Evolutionary conservation across 1,140 invertebrate species (phyloP), one percentile per base, ranked within the genome.

Genomic region (Drosophila equinoxialis): DNA sequence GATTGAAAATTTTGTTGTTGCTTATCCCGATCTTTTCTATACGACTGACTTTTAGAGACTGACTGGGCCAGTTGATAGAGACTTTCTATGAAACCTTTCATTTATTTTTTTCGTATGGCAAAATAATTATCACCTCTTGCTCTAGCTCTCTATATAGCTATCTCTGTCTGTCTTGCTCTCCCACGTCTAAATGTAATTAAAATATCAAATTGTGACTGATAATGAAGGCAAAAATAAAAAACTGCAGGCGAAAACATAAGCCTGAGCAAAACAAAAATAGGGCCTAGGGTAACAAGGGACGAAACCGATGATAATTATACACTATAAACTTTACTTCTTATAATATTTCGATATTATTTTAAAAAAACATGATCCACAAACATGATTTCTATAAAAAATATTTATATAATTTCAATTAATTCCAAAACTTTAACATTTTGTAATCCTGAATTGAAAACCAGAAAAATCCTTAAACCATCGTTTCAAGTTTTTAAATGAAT

Each of bases 201-300:
- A 54, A 55, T 55, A 57, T 55, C 71, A 69, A 62, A 62, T 62
- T 39, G 39, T 41, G 37, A 23, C 69, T 58, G 71, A 74, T 70
- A 64, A 62, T 48, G 14, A 55, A 35, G n/a, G 54, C 55, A 10
- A 51, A 23, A 51, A 39, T 11, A 39, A 51, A 51, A 39, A 39
- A 39, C 3, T 39, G 37, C 37, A 39, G 10, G 35, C 13, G n/a
- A 33, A 14, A 14, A 14, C 55, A 11, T 8, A 30, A 30, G 23
- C 26, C 35, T 58, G 55, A 51, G 17, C 45, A 51, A 51, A 51
- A 51, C 8, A 23, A 20, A 51, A 14, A 51, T 51, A 23, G 45
- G 45, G 20, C 17, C 45, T 51, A 51, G 45, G 45, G 8, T 51
- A 51, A 23, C 17, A 23, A 23, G 17, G 20, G 6, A 10, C 20